These are phyloP conservation scores for Struthio camelus DNA, from an alignment of 2,113 vertebrate genomes.

Conservation along the genomic window DNA sequence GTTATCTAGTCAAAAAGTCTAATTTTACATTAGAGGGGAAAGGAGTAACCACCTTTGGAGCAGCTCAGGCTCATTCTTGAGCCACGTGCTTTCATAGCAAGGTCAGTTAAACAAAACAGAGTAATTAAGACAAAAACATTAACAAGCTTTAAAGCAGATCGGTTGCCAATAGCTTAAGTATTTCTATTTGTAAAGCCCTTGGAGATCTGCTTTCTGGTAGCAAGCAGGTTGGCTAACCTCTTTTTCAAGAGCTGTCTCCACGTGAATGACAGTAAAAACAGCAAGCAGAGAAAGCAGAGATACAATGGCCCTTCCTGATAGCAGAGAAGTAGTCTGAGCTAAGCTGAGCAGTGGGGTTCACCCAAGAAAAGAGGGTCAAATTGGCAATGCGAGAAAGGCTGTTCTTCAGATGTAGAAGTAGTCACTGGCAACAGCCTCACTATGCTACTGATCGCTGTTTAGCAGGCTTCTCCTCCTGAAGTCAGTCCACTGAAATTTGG, in stretches of 20 bases:
- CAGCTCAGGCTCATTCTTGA: not conserved
- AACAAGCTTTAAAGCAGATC: not conserved
- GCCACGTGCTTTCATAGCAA: fast-evolving
- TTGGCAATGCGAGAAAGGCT: not conserved
- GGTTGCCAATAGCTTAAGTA: not conserved
- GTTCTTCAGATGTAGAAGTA: not conserved
- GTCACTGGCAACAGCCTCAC: not conserved
- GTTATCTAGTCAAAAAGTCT: not conserved
- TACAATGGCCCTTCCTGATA: not conserved
- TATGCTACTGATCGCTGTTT: not conserved
- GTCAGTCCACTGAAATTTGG: not conserved
- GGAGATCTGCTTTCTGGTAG: slow-evolving; percentile 8
- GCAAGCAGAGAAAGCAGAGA: not conserved
- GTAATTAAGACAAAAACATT: not conserved
- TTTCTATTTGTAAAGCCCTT: not conserved
- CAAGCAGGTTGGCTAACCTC: not conserved
- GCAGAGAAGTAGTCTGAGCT: not conserved
- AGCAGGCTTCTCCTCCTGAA: not conserved
- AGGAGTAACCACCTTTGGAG: not conserved
- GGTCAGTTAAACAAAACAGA: not conserved
- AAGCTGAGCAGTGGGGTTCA: not conserved
- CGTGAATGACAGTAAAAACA: not conserved
- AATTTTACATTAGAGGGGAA: not conserved
- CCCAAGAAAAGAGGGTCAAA: not conserved
- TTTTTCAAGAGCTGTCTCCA: not conserved